Evolutionary conservation across 2,797 vertebrate species (phyloP).

Genomic region (Tinamus major): DNA sequence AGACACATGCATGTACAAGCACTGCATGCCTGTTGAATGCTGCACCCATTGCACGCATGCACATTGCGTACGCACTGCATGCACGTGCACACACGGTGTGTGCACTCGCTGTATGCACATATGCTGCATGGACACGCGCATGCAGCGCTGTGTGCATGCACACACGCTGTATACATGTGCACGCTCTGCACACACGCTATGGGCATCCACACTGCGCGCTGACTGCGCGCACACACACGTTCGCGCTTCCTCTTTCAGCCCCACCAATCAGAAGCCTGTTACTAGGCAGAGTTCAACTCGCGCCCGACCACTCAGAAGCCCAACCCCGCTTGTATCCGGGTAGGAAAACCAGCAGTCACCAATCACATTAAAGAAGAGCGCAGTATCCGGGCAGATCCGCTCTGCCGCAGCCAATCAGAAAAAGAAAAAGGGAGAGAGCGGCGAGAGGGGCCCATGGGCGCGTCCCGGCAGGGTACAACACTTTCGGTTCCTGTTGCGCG

Average conservation of each 20-base stretch:
- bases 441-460: not conserved
- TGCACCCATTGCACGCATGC: not conserved
- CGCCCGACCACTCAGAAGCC: not conserved
- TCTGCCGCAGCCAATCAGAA: not conserved
- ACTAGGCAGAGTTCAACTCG: slow-evolving; percentile 27
- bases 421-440: not conserved
- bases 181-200: not conserved
- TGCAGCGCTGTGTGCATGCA: not conserved
- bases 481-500: slow-evolving; percentile 36
- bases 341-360: not conserved
- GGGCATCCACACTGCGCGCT: not conserved
- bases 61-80: not conserved
- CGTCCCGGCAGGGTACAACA: not conserved
- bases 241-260: not conserved
- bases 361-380: not conserved
- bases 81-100: too few relatives aligned
- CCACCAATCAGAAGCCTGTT: slow-evolving; percentile 36
- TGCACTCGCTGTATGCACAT: not conserved
- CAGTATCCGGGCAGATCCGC: slow-evolving; percentile 32
- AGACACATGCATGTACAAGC: not conserved
- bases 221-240: not conserved
- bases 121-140: not conserved
- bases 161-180: too few relatives aligned
- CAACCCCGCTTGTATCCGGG: slow-evolving; percentile 25
- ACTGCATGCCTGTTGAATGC: too few relatives aligned